Conservation (phyloP, 1,140 invertebrate species). For the Lerema accius region DNA sequence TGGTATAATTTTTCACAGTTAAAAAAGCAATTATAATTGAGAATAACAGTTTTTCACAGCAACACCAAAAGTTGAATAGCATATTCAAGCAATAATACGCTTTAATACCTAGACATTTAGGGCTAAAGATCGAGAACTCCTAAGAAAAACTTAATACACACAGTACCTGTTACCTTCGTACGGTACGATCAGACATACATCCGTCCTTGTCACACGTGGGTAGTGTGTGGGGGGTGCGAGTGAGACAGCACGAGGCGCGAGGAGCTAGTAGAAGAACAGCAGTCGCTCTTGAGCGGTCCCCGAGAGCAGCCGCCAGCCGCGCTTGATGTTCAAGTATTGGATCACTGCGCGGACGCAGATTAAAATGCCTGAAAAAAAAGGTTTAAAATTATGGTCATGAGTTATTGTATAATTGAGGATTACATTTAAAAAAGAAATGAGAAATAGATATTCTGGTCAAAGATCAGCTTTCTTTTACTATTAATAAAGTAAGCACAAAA, state of each 20-base stretch:
- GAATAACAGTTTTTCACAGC: not conserved
- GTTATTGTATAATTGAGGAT: too few relatives aligned
- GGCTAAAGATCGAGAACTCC: not conserved
- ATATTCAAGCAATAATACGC: constrained; percentile 1
- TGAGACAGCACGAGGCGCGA: constrained; percentile 16
- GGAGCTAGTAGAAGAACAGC: constrained; percentile 91
- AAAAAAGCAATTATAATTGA: not conserved
- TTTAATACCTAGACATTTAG: constrained; percentile 7
- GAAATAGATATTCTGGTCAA: too few relatives aligned
- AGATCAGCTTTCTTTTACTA: too few relatives aligned
- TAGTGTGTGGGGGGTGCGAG: constrained; percentile 10
- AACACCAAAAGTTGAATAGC: not conserved
- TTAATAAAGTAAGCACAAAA: too few relatives aligned
- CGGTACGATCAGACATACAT: constrained; percentile 4
- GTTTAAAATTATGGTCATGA: too few relatives aligned
- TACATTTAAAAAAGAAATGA: too few relatives aligned
- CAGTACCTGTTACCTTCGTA: not conserved
- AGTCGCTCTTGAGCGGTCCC: constrained; percentile 92
- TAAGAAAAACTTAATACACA: constrained; percentile 3
- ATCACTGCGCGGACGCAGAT: constrained; percentile 94
- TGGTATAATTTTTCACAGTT: constrained; percentile 12
- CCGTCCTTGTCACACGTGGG: constrained; percentile 8
- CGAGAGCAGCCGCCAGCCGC: constrained; percentile 93
- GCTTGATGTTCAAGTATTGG: constrained; percentile 95
- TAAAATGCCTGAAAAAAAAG: constrained; percentile 87